phyloP scores from a whole-genome alignment of 2,797 vertebrate species.

The Spheniscus humboldti region DNA sequence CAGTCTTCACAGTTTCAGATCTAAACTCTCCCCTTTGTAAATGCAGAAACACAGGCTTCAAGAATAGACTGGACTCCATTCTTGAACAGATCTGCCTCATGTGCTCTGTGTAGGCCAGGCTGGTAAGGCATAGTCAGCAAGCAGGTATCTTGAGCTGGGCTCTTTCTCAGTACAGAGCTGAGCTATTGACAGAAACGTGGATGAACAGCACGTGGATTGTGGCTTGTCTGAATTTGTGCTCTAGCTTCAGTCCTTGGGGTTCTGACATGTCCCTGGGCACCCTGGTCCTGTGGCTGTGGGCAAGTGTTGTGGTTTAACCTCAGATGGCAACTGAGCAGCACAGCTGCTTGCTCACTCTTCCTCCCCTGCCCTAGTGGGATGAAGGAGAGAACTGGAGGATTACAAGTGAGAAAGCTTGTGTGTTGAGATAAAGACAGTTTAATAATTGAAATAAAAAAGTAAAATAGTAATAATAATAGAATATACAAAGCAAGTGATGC shows the following conservation, averaged over 20 bases:
- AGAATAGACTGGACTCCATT: neutral
- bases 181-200: neutral
- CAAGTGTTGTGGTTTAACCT: too few species aligned
- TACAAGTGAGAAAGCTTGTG: too few species aligned
- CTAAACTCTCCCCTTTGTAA: neutral
- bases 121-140: neutral
- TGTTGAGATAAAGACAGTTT: too few species aligned
- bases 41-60: neutral
- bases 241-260: neutral
- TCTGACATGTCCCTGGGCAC: neutral
- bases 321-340: too few species aligned
- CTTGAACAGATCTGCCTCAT: neutral
- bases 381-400: too few species aligned
- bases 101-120: neutral
- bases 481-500: too few species aligned
- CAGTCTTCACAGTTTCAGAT: neutral
- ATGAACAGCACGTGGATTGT: neutral
- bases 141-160: neutral
- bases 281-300: neutral
- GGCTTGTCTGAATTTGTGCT: neutral
- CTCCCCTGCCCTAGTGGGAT: too few species aligned
- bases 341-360: too few species aligned
- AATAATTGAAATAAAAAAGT: too few species aligned
- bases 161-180: neutral
- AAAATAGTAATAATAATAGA: too few species aligned